Base-by-base conservation (phyloP, 2,888 invertebrate genomes). In the Drosophila anceps region DNA sequence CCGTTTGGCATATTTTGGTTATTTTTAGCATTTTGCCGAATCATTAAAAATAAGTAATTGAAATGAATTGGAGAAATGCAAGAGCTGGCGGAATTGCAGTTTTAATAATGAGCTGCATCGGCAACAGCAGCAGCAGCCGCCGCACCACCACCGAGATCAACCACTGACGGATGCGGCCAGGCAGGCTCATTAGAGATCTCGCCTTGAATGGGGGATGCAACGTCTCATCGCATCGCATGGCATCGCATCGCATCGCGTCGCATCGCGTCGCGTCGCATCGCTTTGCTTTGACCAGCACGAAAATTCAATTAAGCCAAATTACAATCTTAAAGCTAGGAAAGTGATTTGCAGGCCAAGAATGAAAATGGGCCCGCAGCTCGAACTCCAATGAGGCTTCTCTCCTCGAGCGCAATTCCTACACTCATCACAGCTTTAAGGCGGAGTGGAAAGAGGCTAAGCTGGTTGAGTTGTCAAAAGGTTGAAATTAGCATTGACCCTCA, bases 381-480 rank as follows among this genome's bases (percentile, higher is more conserved):
- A 33, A 4, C 50, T 31, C 2, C 12, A n/a, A n/a, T 12, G n/a
- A 3, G n/a, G 46, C 46, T 10, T 27, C 48, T 27, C 10, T 43
- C 54, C 50, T 8, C 48, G 39, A 67, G 48, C 58, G 43, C 68
- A 39, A 59, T 53, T 69, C 67, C 33, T 58, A 46, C 24, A 53
- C 48, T 68, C 68, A 66, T 58, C 58, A 24, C 43, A 43, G 48
- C 39, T 48, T 48, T 6, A n/a, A 3, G 20, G n/a, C 13, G 33
- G 55, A 24, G 10, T 6, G 35, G 24, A 24, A 44, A 20, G 13
- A n/a, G 29, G 24, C 41, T 35, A 37, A 43, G 48, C 51, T 65
- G 59, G 77, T 82, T 82, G 82, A 84, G 88, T 84, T 84, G 88
- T 84, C 88, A 84, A 87, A 87, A 88, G 84, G 88, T 84, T 85